These are phyloP conservation scores for Propithecus coquereli DNA, from an alignment of 2,113 vertebrate species.

Conservation along the genomic window DNA sequence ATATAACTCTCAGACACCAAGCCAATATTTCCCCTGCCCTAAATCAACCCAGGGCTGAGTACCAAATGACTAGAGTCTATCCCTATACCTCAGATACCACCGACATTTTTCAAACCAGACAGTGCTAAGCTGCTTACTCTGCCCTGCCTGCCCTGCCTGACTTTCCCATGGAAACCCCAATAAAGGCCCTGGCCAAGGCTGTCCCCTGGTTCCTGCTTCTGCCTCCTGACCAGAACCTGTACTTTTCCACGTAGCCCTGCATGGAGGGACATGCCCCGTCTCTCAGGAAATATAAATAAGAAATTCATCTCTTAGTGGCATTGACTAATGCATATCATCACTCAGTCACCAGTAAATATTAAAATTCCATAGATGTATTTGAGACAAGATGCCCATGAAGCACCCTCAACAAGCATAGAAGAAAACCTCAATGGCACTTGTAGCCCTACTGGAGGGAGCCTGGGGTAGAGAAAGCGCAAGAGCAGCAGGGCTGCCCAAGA, in stretches of 20 bases:
- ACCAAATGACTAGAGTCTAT: not conserved
- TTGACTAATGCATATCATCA: not conserved
- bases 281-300: not conserved
- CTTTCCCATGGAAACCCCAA: not conserved
- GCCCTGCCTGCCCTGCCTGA: not conserved
- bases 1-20: not conserved
- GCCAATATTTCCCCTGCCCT: not conserved
- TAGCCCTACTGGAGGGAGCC: fast-evolving
- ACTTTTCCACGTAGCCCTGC: not conserved
- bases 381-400: not conserved
- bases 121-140: not conserved
- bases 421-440: not conserved
- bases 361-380: not conserved
- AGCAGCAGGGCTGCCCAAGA: not conserved
- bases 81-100: not conserved
- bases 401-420: not conserved
- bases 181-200: not conserved
- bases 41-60: not conserved
- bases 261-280: not conserved
- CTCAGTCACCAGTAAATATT: not conserved
- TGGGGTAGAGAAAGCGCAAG: not conserved
- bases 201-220: not conserved
- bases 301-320: not conserved
- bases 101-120: not conserved
- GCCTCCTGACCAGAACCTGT: not conserved